Percentiles rank a stretch among this genome's conserved stretches.
phyloP scores from a whole-genome alignment of 2,113 vertebrate genomes.

The Hepsetus odoe region DNA sequence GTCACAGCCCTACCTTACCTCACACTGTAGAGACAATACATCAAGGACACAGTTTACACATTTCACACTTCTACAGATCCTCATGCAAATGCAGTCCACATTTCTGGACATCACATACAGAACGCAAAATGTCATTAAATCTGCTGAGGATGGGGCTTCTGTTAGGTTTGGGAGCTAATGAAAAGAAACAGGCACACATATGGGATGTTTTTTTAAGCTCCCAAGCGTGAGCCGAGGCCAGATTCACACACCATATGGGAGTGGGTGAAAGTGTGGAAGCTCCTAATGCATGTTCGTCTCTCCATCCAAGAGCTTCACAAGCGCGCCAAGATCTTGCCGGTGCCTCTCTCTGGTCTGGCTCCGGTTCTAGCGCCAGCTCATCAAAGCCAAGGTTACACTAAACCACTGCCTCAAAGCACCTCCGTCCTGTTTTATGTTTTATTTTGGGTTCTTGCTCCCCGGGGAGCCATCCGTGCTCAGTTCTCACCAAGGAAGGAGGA shows the following conservation, averaged over 20 bases:
- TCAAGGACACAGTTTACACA: not conserved
- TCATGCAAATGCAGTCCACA: conserved; percentile 56
- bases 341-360: conserved; percentile 58
- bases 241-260: conserved; percentile 79
- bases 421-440: conserved; percentile 36
- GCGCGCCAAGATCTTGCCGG: conserved; percentile 62
- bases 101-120: conserved; percentile 65
- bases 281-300: conserved; percentile 61
- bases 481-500: conserved; percentile 22
- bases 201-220: conserved; percentile 64
- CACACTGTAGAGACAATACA: not conserved
- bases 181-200: conserved; percentile 78
- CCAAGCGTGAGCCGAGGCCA: conserved; percentile 68
- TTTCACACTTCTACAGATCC: conserved; percentile 12
- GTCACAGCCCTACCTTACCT: not conserved
- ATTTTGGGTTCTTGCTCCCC: conserved; percentile 39
- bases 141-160: conserved; percentile 68
- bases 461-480: conserved; percentile 21
- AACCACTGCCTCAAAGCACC: conserved; percentile 61
- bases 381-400: conserved; percentile 76
- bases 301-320: conserved; percentile 63
- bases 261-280: conserved; percentile 70
- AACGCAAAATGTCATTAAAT: conserved; percentile 69
- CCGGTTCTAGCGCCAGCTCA: conserved; percentile 64
- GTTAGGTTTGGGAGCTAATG: conserved; percentile 73